These are phyloP conservation scores for Hirtodrosophila cameraria DNA, from an alignment of 2,888 invertebrate genomes.

Conservation along the genomic window DNA sequence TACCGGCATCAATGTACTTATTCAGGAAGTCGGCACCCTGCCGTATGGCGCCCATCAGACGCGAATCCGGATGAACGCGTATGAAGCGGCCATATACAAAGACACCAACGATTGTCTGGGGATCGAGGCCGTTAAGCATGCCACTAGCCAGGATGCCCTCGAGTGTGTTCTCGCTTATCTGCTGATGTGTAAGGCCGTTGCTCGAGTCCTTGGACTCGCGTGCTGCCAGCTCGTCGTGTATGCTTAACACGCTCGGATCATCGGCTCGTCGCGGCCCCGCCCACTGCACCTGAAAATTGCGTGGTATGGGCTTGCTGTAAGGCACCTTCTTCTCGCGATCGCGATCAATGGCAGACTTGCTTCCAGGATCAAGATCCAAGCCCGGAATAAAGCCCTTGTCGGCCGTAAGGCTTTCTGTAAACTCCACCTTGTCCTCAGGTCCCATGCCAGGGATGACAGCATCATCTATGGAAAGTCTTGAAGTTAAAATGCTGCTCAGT, in stretches of 20 bases:
- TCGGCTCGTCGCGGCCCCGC: conserved; percentile 89
- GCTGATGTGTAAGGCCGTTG: conserved; percentile 85
- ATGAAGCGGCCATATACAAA: conserved; percentile 93
- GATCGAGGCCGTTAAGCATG: conserved; percentile 90
- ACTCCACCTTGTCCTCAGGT: conserved; percentile 96
- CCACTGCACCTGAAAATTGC: conserved; percentile 99
- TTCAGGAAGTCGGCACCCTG: conserved; percentile 91
- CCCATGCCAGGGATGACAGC: conserved; percentile 98
- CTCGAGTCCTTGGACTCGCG: conserved; percentile 86
- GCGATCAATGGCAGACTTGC: conserved; percentile 86
- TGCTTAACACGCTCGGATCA: conserved; percentile 82
- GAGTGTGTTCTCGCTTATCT: conserved; percentile 90
- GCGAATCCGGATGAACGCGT: conserved; percentile 90
- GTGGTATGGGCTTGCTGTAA: conserved; percentile 97
- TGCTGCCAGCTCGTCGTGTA: conserved; percentile 76
- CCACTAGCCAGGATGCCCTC: conserved; percentile 87
- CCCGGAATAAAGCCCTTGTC: conserved; percentile 90
- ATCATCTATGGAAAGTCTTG: conserved; percentile 85
- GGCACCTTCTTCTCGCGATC: conserved; percentile 94
- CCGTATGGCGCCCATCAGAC: conserved; percentile 90
- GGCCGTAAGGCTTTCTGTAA: conserved; percentile 87
- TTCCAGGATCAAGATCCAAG: conserved; percentile 90
- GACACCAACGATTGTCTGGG: conserved; percentile 92
- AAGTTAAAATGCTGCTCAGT: not conserved
- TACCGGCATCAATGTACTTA: conserved; percentile 91